A percentile compares a stretch with the other conserved stretches of the same genome.
Conservation (phyloP, 2,113 vertebrate species). For the Notarius quadriscutis region DNA sequence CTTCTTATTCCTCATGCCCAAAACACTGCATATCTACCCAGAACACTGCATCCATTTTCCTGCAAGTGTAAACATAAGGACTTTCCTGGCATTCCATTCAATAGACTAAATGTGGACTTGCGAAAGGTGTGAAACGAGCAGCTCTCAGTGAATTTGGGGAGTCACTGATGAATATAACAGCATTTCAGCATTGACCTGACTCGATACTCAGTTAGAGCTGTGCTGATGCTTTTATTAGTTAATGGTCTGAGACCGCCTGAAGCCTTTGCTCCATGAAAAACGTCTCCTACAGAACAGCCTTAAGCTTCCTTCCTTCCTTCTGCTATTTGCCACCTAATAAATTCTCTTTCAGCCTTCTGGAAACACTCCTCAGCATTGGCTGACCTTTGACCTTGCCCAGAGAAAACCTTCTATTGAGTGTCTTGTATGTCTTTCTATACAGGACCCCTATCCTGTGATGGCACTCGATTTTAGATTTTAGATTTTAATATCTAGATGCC, state of each 20-base stretch:
- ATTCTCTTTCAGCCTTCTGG: slow-evolving; percentile 36
- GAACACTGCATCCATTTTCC: too few species aligned
- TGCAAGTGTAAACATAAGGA: neutral
- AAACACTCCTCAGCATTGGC: slow-evolving; percentile 45
- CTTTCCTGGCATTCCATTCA: neutral
- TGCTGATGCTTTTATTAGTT: slow-evolving; percentile 21
- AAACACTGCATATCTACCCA: neutral
- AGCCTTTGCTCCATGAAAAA: slow-evolving; percentile 27
- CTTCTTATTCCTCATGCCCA: neutral
- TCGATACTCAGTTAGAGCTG: slow-evolving; percentile 28
- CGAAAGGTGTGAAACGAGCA: slow-evolving; percentile 13
- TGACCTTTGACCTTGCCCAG: slow-evolving; percentile 42
- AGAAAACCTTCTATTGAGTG: slow-evolving; percentile 2
- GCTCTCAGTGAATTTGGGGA: slow-evolving; percentile 7
- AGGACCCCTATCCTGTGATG: slow-evolving; percentile 22
- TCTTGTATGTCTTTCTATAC: slow-evolving; percentile 37
- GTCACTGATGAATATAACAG: slow-evolving; percentile 7
- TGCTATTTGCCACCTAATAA: slow-evolving; percentile 31
- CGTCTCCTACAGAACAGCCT: slow-evolving; percentile 6
- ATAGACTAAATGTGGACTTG: neutral
- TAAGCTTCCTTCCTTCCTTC: neutral
- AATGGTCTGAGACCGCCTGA: neutral
- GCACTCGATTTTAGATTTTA: slow-evolving; percentile 4
- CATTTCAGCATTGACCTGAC: neutral
- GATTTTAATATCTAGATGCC: slow-evolving; percentile 35